Conservation (phyloP, 2,888 invertebrate species). For the Ophion obscuratus region DNA sequence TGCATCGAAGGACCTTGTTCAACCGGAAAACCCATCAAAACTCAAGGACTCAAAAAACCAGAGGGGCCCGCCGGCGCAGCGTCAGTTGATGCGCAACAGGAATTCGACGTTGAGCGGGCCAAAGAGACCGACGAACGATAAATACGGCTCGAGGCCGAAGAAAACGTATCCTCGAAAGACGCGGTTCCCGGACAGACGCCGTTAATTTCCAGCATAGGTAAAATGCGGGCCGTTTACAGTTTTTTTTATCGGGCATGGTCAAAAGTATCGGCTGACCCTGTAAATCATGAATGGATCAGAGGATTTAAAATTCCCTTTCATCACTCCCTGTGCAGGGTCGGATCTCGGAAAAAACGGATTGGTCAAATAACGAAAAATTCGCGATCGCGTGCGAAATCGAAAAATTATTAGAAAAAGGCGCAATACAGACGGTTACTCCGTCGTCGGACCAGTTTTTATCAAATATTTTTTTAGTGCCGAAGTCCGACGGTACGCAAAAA, state of each 20-base stretch:
- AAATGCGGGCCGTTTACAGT: constrained; percentile 30
- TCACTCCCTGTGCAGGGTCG: constrained; percentile 10
- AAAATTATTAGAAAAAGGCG: constrained; percentile 41
- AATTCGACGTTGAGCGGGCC: constrained; percentile 38
- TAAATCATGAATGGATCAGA: constrained; percentile 43
- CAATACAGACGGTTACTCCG: constrained; percentile 2
- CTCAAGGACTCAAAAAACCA: constrained; percentile 42
- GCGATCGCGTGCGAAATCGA: constrained; percentile 13
- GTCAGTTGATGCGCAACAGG: constrained; percentile 33
- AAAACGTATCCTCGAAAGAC: constrained; percentile 20
- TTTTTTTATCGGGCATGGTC: constrained; percentile 30
- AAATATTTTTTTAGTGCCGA: constrained; percentile 63
- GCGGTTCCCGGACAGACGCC: not conserved
- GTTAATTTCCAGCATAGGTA: constrained; percentile 1
- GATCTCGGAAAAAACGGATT: constrained; percentile 14
- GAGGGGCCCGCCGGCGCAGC: constrained; percentile 45
- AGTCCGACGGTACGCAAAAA: constrained; percentile 62
- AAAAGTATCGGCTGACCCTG: constrained; percentile 35
- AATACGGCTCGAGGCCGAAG: constrained; percentile 2
- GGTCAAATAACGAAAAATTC: constrained; percentile 27
- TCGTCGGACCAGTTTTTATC: constrained; percentile 67
- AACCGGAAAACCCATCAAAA: constrained; percentile 1
- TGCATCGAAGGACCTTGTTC: constrained; percentile 29
- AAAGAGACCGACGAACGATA: constrained; percentile 34
- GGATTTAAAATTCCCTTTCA: constrained; percentile 44